Percentiles rank a stretch among this genome's conserved stretches.
Evolutionary conservation across 2,888 invertebrate species (phyloP).

Genomic region (Dyspetes luteomarginatus): DNA sequence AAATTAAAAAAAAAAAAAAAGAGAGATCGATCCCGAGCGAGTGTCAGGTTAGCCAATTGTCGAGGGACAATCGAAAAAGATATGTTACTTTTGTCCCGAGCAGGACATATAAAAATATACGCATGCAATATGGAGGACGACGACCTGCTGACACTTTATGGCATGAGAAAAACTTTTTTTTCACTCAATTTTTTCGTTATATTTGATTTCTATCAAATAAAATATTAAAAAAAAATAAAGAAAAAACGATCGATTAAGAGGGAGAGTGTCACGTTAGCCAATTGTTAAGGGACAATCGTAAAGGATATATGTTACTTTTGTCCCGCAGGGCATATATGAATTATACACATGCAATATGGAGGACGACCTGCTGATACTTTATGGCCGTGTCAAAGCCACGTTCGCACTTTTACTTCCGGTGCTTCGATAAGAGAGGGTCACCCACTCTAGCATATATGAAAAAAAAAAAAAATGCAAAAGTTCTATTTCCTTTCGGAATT

Average conservation of each 20-base stretch:
- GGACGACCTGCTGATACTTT: background rate
- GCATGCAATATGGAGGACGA: background rate
- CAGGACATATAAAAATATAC: background rate
- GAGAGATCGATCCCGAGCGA: conserved; percentile 7
- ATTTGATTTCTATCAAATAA: background rate
- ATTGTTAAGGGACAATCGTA: conserved; percentile 66
- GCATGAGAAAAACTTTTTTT: background rate
- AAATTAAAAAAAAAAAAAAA: background rate
- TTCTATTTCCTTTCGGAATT: background rate
- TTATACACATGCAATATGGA: background rate
- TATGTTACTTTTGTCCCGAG: background rate
- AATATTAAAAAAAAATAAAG: background rate
- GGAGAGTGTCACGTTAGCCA: conserved; percentile 7
- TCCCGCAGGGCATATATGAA: background rate
- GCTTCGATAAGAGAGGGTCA: background rate
- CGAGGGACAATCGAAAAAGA: conserved; percentile 65
- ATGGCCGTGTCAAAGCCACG: background rate
- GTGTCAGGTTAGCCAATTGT: conserved; percentile 47
- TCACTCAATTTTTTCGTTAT: background rate
- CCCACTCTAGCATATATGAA: too few relatives aligned
- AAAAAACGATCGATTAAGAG: conserved; percentile 14
- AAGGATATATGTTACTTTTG: conserved; percentile 25
- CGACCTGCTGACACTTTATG: background rate
- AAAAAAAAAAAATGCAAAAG: background rate
- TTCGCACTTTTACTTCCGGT: conserved; percentile 2